These are phyloP conservation scores for Ictalurus punctatus DNA, from an alignment of 2,113 vertebrate species.

Conservation along the genomic window DNA sequence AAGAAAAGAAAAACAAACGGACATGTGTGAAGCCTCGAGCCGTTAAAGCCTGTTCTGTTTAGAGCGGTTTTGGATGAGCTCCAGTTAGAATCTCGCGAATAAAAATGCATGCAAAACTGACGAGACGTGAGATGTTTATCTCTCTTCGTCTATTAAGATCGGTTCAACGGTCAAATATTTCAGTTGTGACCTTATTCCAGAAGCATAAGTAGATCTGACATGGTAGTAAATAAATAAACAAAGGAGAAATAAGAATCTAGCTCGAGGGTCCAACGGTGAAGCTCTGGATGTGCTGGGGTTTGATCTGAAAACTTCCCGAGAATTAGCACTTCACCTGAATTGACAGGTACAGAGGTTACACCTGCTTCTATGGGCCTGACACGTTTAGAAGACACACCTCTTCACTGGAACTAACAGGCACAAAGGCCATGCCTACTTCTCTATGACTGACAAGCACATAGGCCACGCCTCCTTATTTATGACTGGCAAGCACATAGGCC, in stretches of 20 bases:
- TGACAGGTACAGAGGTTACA: not conserved
- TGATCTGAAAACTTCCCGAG: not conserved
- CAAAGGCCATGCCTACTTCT: not conserved
- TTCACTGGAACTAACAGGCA: not conserved
- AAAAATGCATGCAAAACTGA: not conserved
- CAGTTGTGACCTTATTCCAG: not conserved
- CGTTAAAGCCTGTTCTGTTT: not conserved
- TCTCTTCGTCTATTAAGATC: not conserved
- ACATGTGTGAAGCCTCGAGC: not conserved
- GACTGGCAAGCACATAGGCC: no score
- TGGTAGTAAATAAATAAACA: not conserved
- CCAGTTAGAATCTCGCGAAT: not conserved
- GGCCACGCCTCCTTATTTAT: no score
- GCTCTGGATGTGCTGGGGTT: not conserved
- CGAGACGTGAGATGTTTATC: not conserved
- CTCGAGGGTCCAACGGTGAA: not conserved
- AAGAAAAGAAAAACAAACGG: not conserved
- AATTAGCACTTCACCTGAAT: not conserved
- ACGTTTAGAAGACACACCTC: not conserved
- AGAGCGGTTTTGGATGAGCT: not conserved
- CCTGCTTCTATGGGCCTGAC: not conserved
- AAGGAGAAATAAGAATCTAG: not conserved
- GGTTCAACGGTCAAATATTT: slow-evolving; percentile 1
- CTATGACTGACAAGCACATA: not conserved
- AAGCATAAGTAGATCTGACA: not conserved